phyloP scores from a whole-genome alignment of 2,797 vertebrate genomes.

The Pterois miles region DNA sequence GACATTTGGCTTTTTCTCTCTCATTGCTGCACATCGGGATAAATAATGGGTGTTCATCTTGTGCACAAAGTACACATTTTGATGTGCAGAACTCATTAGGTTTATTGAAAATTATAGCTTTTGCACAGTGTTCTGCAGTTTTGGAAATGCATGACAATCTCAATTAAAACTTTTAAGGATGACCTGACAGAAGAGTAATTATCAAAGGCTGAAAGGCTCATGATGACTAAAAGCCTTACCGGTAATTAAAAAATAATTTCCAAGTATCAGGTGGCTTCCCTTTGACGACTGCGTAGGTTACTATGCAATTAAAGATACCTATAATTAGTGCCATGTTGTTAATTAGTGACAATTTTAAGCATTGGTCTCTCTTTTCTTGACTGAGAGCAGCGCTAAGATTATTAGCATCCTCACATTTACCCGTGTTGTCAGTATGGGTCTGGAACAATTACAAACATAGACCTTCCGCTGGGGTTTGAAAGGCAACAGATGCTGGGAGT shows the following conservation, averaged over 20 bases:
- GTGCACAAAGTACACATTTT: slow-evolving; percentile 10
- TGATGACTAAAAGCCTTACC: slow-evolving; percentile 69
- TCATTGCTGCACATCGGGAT: slow-evolving; percentile 4
- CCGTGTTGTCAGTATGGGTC: slow-evolving; percentile 42
- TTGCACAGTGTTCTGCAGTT: slow-evolving; percentile 14
- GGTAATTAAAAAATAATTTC: slow-evolving; percentile 86
- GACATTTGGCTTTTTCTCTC: slow-evolving; percentile 51
- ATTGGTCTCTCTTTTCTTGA: slow-evolving; percentile 66
- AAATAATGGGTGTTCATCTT: slow-evolving; percentile 19
- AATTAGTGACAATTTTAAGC: slow-evolving; percentile 82
- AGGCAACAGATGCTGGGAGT: slow-evolving; percentile 55
- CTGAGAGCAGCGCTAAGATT: slow-evolving; percentile 59
- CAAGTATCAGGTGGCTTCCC: slow-evolving; percentile 84
- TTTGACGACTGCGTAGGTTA: slow-evolving; percentile 83
- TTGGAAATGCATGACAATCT: slow-evolving; percentile 58
- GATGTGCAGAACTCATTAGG: not conserved
- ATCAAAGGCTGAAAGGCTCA: slow-evolving; percentile 65
- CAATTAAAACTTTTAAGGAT: slow-evolving; percentile 75
- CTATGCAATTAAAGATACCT: slow-evolving; percentile 83
- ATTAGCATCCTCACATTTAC: slow-evolving; percentile 59
- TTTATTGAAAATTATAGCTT: slow-evolving; percentile 14
- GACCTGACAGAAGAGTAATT: slow-evolving; percentile 76
- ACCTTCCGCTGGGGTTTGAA: slow-evolving; percentile 48
- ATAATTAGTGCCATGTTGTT: slow-evolving; percentile 84
- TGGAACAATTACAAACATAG: slow-evolving; percentile 46